phyloP scores from a whole-genome alignment of 2,113 vertebrate genomes.

The Cavia aperea region DNA sequence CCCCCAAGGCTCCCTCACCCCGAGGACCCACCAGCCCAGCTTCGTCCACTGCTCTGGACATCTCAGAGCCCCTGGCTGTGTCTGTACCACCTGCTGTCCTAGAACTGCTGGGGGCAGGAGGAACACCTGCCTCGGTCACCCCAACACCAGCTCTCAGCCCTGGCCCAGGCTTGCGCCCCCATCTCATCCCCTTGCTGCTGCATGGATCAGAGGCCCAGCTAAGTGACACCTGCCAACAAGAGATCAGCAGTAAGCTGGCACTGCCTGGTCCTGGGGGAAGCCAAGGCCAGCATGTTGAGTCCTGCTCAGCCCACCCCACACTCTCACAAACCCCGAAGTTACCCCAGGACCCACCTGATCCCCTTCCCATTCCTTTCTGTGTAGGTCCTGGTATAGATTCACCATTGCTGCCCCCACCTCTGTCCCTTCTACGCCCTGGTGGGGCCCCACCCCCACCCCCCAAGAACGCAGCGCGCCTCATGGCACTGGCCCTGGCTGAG shows the following conservation, averaged over 20 bases:
- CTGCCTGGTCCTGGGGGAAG: slow-evolving; percentile 18
- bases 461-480: slow-evolving; percentile 82
- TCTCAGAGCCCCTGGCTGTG: slow-evolving; percentile 78
- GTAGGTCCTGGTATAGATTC: slow-evolving; percentile 68
- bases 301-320: neutral
- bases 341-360: neutral
- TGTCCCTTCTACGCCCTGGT: slow-evolving; percentile 73
- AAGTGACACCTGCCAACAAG: slow-evolving; percentile 75
- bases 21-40: slow-evolving; percentile 69
- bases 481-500: slow-evolving; percentile 82
- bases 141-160: slow-evolving; percentile 55
- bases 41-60: slow-evolving; percentile 69
- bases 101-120: slow-evolving; percentile 78
- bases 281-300: slow-evolving; percentile 64
- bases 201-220: slow-evolving; percentile 77
- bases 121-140: slow-evolving; percentile 61
- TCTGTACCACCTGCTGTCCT: slow-evolving; percentile 80
- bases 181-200: slow-evolving; percentile 80
- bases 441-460: slow-evolving; percentile 80
- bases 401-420: slow-evolving; percentile 56
- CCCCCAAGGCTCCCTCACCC: slow-evolving; percentile 71
- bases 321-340: neutral
- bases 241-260: slow-evolving; percentile 74
- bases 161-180: slow-evolving; percentile 68
- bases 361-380: neutral